Conservation (phyloP, 2,113 vertebrate genomes). For the Sakesphorus luctuosus region DNA sequence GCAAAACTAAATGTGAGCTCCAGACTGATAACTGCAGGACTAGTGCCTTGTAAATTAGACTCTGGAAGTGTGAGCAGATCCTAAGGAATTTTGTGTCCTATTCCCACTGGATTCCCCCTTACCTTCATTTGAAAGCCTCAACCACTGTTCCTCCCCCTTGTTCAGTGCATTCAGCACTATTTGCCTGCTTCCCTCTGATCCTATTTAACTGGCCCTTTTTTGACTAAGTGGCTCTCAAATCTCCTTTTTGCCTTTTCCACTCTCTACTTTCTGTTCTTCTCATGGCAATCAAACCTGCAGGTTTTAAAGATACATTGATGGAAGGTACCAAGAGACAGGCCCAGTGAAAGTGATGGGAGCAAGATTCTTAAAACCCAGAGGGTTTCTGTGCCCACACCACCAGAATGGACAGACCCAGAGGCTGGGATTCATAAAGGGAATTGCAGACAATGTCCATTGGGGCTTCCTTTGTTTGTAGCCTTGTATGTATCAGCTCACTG, state of each 20-base stretch:
- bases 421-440: neutral
- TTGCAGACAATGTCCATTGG: neutral
- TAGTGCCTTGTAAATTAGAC: neutral
- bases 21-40: neutral
- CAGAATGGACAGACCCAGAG: neutral
- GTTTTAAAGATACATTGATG: neutral
- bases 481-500: neutral
- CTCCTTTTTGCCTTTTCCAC: neutral
- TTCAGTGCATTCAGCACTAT: neutral
- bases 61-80: neutral
- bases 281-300: neutral
- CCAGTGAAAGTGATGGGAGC: fast-evolving
- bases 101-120: neutral
- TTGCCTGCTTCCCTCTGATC: neutral
- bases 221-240: neutral
- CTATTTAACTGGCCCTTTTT: neutral
- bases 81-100: neutral
- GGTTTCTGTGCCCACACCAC: neutral
- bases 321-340: fast-evolving
- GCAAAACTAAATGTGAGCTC: neutral
- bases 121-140: neutral
- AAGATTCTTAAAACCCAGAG: neutral
- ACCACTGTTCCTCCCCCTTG: neutral
- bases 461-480: neutral
- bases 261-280: neutral